Evolutionary conservation across 2,888 invertebrate species (phyloP).

Genomic region (Xanthia togata): DNA sequence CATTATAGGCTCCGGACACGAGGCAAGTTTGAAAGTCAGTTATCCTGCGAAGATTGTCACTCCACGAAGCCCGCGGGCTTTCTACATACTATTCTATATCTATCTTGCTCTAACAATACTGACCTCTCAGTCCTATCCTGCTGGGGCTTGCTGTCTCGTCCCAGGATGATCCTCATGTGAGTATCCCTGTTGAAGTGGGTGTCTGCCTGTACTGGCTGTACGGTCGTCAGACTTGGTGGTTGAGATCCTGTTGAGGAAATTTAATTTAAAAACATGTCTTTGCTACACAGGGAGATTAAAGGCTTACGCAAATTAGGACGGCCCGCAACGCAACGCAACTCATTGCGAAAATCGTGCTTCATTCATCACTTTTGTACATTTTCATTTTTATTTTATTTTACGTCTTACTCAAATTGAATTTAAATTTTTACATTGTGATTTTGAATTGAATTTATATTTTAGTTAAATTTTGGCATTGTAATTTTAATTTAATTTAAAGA

Average conservation of each 20-base stretch:
- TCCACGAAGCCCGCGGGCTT: not conserved
- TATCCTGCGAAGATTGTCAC: not conserved
- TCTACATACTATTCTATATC: not conserved
- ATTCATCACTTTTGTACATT: not conserved
- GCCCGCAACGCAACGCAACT: not conserved
- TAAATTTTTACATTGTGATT: too few species aligned
- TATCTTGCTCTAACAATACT: conserved; percentile 57
- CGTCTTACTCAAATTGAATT: too few species aligned
- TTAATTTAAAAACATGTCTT: not conserved
- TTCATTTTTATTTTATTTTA: too few species aligned
- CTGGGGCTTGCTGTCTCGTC: conserved; percentile 86
- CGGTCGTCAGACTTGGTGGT: conserved; percentile 79
- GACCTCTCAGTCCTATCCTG: conserved; percentile 81
- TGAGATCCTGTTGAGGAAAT: conserved; percentile 76
- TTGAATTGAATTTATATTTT: too few species aligned
- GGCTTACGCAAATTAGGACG: not conserved
- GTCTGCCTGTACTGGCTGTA: conserved; percentile 90
- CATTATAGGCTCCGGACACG: not conserved
- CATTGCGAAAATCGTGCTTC: not conserved
- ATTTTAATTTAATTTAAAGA: too few species aligned
- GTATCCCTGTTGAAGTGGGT: conserved; percentile 97
- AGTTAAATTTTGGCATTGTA: too few species aligned
- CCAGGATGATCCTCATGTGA: conserved; percentile 97
- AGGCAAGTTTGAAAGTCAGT: not conserved
- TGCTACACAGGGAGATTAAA: not conserved